phyloP scores from a whole-genome alignment of 1,140 invertebrate species.

The Physella acuta region DNA sequence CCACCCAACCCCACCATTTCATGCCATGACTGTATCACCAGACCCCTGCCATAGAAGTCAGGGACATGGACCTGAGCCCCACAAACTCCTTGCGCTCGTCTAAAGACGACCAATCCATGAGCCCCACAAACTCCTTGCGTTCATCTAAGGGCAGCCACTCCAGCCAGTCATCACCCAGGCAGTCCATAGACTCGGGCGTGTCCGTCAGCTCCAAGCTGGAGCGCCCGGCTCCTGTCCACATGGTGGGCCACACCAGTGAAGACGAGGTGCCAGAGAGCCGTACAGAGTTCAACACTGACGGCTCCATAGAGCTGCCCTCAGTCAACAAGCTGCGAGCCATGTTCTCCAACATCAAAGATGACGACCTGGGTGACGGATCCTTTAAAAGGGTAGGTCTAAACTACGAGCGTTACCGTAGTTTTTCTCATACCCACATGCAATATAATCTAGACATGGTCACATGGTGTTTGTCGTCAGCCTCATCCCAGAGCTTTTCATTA shows the following conservation, averaged over 20 bases:
- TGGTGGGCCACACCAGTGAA: conserved; percentile 38
- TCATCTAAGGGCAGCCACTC: conserved; percentile 23
- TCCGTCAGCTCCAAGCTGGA: conserved; percentile 30
- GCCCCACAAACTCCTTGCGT: not conserved
- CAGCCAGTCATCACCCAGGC: conserved; percentile 31
- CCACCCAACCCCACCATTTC: no score
- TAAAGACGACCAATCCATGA: not conserved
- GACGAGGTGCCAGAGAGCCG: conserved; percentile 48
- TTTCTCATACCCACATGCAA: no score
- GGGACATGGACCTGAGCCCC: not conserved
- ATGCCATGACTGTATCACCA: no score
- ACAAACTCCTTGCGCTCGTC: not conserved
- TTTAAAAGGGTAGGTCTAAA: conserved; percentile 41
- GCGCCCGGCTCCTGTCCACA: conserved; percentile 29
- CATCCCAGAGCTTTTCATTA: no score
- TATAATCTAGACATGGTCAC: no score
- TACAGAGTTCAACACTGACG: conserved; percentile 47
- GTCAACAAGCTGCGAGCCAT: conserved; percentile 47
- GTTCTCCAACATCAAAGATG: conserved; percentile 38
- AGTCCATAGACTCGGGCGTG: conserved; percentile 37
- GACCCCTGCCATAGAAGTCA: not conserved
- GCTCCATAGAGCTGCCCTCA: conserved; percentile 45
- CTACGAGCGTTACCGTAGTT: no score
- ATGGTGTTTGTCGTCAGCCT: no score
- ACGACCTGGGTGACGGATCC: conserved; percentile 27